Percentiles rank a stretch among this genome's conserved stretches.
Conservation (phyloP, 2,888 invertebrate species). For the Ophraella communa region DNA sequence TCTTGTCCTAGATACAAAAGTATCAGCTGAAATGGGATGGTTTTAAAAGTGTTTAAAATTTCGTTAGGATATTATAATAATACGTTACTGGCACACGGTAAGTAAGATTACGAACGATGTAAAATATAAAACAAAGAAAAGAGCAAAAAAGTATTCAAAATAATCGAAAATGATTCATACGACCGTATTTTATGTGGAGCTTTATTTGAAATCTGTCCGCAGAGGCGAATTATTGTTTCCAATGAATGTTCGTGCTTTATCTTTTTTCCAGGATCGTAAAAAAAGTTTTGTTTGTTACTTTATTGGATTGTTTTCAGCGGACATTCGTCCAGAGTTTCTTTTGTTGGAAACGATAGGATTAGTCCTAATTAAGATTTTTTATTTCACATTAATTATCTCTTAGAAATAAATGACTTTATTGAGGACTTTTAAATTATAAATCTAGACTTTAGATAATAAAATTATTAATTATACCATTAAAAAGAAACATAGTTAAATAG, state of each 20-base stretch:
- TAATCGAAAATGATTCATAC: slow-evolving; percentile 38
- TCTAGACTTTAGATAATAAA: too few species aligned
- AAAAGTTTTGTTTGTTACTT: slow-evolving; percentile 8
- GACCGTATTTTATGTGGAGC: slow-evolving; percentile 32
- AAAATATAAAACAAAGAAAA: slow-evolving; percentile 38
- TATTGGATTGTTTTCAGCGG: slow-evolving; percentile 16
- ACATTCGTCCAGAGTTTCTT: neutral
- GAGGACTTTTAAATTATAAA: too few species aligned
- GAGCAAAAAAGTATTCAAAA: slow-evolving; percentile 34
- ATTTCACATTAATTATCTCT: neutral
- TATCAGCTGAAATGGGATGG: too few species aligned
- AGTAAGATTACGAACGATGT: slow-evolving; percentile 36
- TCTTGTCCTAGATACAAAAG: too few species aligned
- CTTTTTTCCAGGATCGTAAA: slow-evolving; percentile 13
- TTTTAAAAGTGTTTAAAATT: too few species aligned
- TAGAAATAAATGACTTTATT: too few species aligned
- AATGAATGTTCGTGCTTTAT: slow-evolving; percentile 22
- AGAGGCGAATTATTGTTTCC: slow-evolving; percentile 23
- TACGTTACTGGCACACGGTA: slow-evolving; percentile 25
- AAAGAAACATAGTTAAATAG: too few species aligned
- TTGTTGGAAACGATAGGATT: neutral
- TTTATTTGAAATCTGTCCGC: slow-evolving; percentile 34
- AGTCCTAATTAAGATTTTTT: slow-evolving; percentile 1
- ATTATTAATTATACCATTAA: too few species aligned
- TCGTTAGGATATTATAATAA: neutral